A percentile compares a stretch with the other conserved stretches of the same genome.
Evolutionary conservation across 2,113 vertebrate species (phyloP).

Genomic region (Aegithalos caudatus): DNA sequence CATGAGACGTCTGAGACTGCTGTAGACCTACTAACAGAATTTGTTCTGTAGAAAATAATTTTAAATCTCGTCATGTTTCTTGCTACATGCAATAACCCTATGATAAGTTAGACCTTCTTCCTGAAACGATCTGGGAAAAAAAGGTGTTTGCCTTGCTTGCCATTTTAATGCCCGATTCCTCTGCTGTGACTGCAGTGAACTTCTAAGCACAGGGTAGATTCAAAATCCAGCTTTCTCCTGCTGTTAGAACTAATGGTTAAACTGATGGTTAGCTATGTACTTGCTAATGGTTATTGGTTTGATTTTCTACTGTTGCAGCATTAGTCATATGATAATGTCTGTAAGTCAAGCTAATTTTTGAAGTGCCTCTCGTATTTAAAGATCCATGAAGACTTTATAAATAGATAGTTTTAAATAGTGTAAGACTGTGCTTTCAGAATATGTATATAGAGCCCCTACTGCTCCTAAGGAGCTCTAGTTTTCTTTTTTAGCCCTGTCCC

Average conservation of each 20-base stretch:
- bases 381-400: constrained; percentile 30
- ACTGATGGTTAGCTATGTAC: background rate
- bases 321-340: background rate
- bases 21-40: background rate
- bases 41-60: background rate
- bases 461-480: background rate
- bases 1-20: background rate
- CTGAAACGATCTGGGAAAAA: background rate
- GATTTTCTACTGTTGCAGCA: background rate
- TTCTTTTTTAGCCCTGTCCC: background rate
- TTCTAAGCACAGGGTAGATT: background rate
- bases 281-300: background rate
- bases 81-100: background rate
- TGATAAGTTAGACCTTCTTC: background rate
- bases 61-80: background rate
- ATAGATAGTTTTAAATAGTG: constrained; percentile 35
- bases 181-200: background rate
- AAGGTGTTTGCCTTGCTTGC: background rate
- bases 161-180: background rate
- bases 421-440: background rate
- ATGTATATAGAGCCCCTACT: background rate
- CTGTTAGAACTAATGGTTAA: background rate
- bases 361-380: constrained; percentile 11
- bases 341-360: background rate
- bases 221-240: background rate